These are phyloP conservation scores for Alectura lathami DNA, from an alignment of 2,113 vertebrate species.

Conservation along the genomic window DNA sequence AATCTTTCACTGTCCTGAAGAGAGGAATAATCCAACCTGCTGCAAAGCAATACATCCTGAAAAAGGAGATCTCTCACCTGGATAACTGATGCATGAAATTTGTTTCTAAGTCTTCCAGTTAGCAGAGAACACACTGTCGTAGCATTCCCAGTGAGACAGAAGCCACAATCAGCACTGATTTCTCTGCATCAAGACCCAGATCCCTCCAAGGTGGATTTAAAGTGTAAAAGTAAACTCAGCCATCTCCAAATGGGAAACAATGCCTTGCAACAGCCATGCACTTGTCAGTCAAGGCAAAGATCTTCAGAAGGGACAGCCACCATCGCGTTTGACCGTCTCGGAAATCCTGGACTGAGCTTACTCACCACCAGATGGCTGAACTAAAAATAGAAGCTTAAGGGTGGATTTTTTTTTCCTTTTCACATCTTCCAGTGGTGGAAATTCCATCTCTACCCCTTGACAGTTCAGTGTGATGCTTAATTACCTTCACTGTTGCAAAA, in stretches of 20 bases:
- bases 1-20: neutral
- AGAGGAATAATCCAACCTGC: neutral
- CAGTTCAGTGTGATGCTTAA: neutral
- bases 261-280: neutral
- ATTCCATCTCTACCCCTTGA: neutral
- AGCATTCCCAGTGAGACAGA: neutral
- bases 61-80: neutral
- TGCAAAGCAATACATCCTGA: neutral
- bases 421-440: neutral
- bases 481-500: neutral
- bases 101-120: neutral
- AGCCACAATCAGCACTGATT: neutral
- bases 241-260: neutral
- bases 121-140: neutral
- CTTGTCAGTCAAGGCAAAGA: neutral
- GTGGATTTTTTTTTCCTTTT: neutral
- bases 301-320: neutral
- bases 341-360: neutral
- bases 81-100: neutral
- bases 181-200: neutral
- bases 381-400: neutral
- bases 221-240: neutral
- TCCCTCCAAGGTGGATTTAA: neutral
- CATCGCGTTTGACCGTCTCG: neutral
- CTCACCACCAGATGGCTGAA: neutral